These are phyloP conservation scores for Scaptomyza parva DNA, from an alignment of 2,888 invertebrate genomes.

Conservation along the genomic window DNA sequence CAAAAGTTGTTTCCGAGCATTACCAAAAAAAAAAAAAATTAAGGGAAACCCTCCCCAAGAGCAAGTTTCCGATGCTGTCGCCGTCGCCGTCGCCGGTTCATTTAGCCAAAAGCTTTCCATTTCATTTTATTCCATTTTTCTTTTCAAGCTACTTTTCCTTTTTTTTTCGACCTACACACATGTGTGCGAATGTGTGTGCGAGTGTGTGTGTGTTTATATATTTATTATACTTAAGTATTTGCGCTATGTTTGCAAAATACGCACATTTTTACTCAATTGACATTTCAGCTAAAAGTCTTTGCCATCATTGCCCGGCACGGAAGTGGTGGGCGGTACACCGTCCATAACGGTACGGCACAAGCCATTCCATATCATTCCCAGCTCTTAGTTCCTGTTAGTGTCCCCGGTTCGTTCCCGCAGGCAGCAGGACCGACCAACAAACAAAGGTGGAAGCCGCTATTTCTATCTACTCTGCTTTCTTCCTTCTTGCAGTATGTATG, in stretches of 20 bases:
- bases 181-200: constrained; percentile 17
- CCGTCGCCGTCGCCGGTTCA: constrained; percentile 43
- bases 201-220: constrained; percentile 14
- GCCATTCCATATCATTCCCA: constrained; percentile 6
- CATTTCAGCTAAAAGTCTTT: constrained; percentile 62
- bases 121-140: constrained; percentile 30
- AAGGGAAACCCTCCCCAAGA: constrained; percentile 1
- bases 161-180: constrained; percentile 8
- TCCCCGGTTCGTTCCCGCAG: constrained; percentile 22
- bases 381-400: constrained; percentile 10
- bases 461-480: constrained; percentile 25
- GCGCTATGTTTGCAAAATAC: constrained; percentile 62
- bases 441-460: constrained; percentile 43
- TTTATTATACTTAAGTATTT: constrained; percentile 48
- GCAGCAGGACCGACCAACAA: constrained; percentile 39
- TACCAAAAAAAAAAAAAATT: constrained; percentile 1
- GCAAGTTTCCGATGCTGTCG: too few relatives aligned
- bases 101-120: constrained; percentile 58
- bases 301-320: constrained; percentile 32
- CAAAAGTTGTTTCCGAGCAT: constrained; percentile 40
- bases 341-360: constrained; percentile 8
- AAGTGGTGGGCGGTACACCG: constrained; percentile 47
- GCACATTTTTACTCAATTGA: constrained; percentile 68
- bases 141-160: constrained; percentile 13
- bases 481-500: constrained; percentile 8